Evolutionary conservation across 2,797 vertebrate genomes (phyloP).

Genomic region (Cebuella pygmaea): DNA sequence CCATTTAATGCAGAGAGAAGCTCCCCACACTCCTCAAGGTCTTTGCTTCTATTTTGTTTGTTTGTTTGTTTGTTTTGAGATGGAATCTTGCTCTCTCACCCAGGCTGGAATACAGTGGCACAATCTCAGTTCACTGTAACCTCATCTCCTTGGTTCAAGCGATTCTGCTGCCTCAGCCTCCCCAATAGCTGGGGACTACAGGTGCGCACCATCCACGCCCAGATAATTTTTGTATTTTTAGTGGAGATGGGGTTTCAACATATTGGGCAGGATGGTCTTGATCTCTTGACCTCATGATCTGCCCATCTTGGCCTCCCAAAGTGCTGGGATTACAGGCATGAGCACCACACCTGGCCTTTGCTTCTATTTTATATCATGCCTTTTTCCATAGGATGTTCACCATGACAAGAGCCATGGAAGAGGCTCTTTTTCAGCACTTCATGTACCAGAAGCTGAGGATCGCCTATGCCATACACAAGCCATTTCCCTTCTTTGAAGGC

Average conservation of each 20-base stretch:
- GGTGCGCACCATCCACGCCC: neutral
- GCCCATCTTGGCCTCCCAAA: neutral
- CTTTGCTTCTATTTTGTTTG: neutral
- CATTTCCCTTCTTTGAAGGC: conserved; percentile 71
- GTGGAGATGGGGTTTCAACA: neutral
- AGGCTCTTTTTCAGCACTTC: conserved; percentile 67
- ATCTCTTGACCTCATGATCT: neutral
- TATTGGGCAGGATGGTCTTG: neutral
- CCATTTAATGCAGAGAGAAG: neutral
- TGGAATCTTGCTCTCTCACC: no score
- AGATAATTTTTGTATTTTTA: neutral
- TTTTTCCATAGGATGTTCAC: conserved; percentile 39
- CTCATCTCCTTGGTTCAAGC: neutral
- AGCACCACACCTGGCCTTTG: neutral
- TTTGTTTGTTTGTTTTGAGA: no score
- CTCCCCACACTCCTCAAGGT: neutral
- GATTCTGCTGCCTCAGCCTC: neutral
- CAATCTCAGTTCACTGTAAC: neutral
- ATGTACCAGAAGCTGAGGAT: conserved; percentile 60
- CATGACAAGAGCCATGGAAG: neutral
- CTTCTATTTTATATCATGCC: neutral
- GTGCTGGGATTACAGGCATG: neutral
- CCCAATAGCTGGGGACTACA: neutral
- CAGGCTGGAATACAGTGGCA: neutral
- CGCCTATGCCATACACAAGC: conserved; percentile 71